Evolutionary conservation across 2,888 invertebrate species (phyloP).

Genomic region (Andrena bicolor): DNA sequence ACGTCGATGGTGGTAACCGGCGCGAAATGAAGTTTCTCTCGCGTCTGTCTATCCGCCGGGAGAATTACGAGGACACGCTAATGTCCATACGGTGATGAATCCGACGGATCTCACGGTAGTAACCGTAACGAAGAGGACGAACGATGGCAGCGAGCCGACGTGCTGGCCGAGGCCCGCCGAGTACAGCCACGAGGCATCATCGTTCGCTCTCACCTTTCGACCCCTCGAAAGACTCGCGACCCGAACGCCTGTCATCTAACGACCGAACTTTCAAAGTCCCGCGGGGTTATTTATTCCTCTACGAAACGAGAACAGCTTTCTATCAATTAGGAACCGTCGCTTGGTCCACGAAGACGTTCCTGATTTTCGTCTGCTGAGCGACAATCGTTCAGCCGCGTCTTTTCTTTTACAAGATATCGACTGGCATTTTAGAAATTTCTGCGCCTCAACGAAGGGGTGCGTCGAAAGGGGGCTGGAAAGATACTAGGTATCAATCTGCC

Average conservation of each 20-base stretch:
- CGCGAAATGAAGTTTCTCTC: conserved; percentile 39
- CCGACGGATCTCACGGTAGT: conserved; percentile 76
- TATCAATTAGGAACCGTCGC: conserved; percentile 39
- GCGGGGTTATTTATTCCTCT: conserved; percentile 34
- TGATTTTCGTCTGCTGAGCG: background rate
- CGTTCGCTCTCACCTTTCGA: conserved; percentile 48
- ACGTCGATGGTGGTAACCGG: conserved; percentile 42
- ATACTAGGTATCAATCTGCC: background rate
- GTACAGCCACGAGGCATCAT: conserved; percentile 43
- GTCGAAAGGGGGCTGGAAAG: background rate
- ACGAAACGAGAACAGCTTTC: conserved; percentile 49
- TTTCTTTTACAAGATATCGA: too few relatives aligned
- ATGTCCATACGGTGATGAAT: conserved; percentile 72
- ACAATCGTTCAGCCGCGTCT: too few relatives aligned
- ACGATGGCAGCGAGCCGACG: conserved; percentile 63
- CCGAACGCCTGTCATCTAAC: conserved; percentile 52
- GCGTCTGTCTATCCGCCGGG: conserved; percentile 19
- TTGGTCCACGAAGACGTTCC: conserved; percentile 12
- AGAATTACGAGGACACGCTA: conserved; percentile 68
- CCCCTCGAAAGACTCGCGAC: conserved; percentile 38
- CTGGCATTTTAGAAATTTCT: too few relatives aligned
- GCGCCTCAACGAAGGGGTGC: too few relatives aligned
- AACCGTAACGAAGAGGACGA: conserved; percentile 78
- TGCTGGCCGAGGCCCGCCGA: conserved; percentile 31
- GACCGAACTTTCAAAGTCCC: conserved; percentile 45